Conservation (phyloP, 1,140 invertebrate genomes). For the Pseudobourletiella spinata region DNA sequence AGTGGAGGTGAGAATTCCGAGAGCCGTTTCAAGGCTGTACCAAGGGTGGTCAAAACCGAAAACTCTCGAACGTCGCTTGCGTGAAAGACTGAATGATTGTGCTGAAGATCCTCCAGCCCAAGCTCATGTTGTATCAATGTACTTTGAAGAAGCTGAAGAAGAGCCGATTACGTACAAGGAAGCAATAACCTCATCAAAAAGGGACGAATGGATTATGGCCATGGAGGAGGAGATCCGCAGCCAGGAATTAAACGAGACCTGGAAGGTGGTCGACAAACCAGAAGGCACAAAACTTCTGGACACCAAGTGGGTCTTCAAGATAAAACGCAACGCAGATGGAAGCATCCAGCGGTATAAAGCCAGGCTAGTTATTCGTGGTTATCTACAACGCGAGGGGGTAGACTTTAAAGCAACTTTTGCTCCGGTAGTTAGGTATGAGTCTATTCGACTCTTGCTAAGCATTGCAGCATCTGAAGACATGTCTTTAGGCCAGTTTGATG, state of each 20-base stretch:
- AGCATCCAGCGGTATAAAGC: constrained; percentile 36
- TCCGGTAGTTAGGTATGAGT: constrained; percentile 38
- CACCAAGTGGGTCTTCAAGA: constrained; percentile 39
- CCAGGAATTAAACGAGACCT: constrained; percentile 30
- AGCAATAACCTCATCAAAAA: constrained; percentile 18
- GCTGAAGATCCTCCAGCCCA: too few relatives aligned
- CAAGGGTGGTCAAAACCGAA: too few relatives aligned
- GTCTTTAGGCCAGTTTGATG: constrained; percentile 39
- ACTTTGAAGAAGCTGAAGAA: too few relatives aligned
- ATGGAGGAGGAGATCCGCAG: constrained; percentile 32
- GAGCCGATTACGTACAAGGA: constrained; percentile 7
- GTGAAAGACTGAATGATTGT: too few relatives aligned
- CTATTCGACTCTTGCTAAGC: constrained; percentile 33
- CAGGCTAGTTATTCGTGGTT: constrained; percentile 41
- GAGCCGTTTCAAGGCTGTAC: too few relatives aligned
- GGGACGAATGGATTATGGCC: constrained; percentile 24
- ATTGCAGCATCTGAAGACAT: constrained; percentile 32
- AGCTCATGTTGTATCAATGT: too few relatives aligned
- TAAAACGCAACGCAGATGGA: constrained; percentile 36
- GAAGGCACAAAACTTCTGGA: constrained; percentile 37
- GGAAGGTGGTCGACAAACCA: constrained; percentile 39
- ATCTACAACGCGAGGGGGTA: constrained; percentile 39
- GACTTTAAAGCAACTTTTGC: constrained; percentile 43
- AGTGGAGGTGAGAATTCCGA: too few relatives aligned
- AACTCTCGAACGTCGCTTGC: too few relatives aligned